Percentiles rank a stretch among this genome's conserved stretches.
Evolutionary conservation across 2,113 vertebrate genomes (phyloP).

Genomic region (Phrynosoma platyrhinos): DNA sequence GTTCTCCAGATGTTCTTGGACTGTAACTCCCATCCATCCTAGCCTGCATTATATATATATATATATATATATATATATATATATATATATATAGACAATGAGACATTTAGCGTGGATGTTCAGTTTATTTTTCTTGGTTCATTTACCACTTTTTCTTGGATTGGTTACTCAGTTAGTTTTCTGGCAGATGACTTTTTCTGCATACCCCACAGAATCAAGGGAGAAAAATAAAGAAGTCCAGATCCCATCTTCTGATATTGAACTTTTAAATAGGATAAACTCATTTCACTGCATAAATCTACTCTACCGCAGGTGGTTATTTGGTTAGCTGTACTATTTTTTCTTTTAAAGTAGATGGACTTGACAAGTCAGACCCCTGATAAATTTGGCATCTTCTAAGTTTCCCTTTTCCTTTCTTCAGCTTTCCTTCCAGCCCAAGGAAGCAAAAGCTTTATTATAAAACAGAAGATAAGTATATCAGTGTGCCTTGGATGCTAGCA

Average conservation of each 20-base stretch:
- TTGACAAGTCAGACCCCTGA: conserved; percentile 46
- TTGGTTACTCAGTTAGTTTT: neutral
- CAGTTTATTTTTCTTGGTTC: neutral
- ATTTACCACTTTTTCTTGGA: neutral
- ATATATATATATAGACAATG: too few species aligned
- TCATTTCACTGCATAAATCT: conserved; percentile 2
- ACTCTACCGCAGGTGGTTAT: neutral
- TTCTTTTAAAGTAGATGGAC: conserved; percentile 27
- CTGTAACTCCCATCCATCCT: too few species aligned
- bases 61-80: too few species aligned
- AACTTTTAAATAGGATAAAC: conserved; percentile 1
- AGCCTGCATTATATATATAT: too few species aligned
- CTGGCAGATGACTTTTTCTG: neutral
- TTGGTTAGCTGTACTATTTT: neutral
- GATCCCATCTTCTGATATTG: neutral
- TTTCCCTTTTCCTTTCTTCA: conserved; percentile 58
- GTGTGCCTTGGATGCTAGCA: conserved; percentile 71
- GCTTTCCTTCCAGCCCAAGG: conserved; percentile 60
- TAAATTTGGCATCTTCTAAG: conserved; percentile 63
- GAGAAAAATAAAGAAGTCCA: neutral
- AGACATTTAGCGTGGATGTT: neutral
- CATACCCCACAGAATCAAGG: neutral
- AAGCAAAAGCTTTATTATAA: conserved; percentile 82
- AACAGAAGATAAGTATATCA: conserved; percentile 81
- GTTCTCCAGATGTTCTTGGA: too few species aligned